A percentile compares a stretch with the other conserved stretches of the same genome.
Conservation (phyloP, 2,888 invertebrate genomes). For the Tetragonisca angustula region DNA sequence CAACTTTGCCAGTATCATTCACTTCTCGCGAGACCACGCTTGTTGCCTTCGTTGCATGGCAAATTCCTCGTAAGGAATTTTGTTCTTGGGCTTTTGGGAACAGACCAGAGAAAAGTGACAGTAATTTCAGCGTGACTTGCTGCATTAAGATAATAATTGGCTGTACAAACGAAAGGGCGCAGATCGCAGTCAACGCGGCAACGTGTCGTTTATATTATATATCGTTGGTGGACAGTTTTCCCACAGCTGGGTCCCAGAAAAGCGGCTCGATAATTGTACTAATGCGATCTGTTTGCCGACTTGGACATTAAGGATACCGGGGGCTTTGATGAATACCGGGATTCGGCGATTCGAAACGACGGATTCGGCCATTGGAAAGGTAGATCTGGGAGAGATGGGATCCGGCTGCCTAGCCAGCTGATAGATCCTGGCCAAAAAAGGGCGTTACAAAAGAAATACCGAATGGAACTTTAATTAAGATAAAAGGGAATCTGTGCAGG, state of each 20-base stretch:
- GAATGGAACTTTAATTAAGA: conserved; percentile 49
- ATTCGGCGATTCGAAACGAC: conserved; percentile 18
- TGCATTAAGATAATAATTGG: conserved; percentile 67
- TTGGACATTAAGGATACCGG: conserved; percentile 56
- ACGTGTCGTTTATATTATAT: conserved; percentile 21
- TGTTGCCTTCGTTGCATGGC: too few species aligned
- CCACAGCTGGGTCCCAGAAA: conserved; percentile 63
- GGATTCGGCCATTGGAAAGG: not conserved
- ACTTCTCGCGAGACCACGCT: too few species aligned
- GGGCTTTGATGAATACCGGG: conserved; percentile 45
- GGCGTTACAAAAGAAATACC: conserved; percentile 35
- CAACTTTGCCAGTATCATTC: too few species aligned
- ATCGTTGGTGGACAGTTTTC: conserved; percentile 62
- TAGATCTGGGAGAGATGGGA: not conserved
- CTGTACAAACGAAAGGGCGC: conserved; percentile 64
- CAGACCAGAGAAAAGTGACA: not conserved
- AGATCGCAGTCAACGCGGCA: conserved; percentile 31
- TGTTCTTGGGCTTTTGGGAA: too few species aligned
- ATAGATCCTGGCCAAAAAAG: not conserved
- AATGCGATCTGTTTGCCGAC: conserved; percentile 70
- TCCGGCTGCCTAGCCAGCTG: not conserved
- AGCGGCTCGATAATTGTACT: conserved; percentile 73
- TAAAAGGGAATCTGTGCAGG: conserved; percentile 58
- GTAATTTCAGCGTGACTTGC: conserved; percentile 21
- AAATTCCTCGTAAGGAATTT: too few species aligned